Evolutionary conservation across 1,140 invertebrate species (phyloP).

Genomic region (Callitettix versicolor): DNA sequence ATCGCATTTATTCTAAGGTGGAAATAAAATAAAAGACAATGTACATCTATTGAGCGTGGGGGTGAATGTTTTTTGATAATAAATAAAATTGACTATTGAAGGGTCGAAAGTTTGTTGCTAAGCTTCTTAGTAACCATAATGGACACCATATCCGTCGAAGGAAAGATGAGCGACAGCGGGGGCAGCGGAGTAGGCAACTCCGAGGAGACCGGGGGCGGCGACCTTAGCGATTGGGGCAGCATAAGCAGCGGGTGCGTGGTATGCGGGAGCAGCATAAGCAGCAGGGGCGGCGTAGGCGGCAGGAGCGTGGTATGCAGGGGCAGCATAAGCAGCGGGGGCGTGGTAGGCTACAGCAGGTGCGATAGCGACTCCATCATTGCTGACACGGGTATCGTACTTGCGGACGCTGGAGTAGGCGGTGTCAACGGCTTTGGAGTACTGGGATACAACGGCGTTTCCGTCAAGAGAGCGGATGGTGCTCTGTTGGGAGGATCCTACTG

Average conservation of each 20-base stretch:
- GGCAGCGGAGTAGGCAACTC: conserved; percentile 25
- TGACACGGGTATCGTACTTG: conserved; percentile 32
- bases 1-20: no score
- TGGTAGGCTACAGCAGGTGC: conserved; percentile 16
- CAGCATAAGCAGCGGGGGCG: conserved; percentile 17
- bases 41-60: no score
- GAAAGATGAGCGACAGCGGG: conserved; percentile 24
- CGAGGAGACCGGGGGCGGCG: conserved; percentile 21
- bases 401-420: conserved; percentile 31
- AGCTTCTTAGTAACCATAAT: conserved; percentile 26
- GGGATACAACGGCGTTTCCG: conserved; percentile 29
- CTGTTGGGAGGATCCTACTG: conserved; percentile 26
- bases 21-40: no score
- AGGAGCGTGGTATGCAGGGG: conserved; percentile 15
- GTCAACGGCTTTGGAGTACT: conserved; percentile 31
- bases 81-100: no score
- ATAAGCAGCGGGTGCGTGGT: conserved; percentile 10
- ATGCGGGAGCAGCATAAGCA: conserved; percentile 15
- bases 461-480: conserved; percentile 26
- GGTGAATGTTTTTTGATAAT: no score
- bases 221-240: conserved; percentile 19
- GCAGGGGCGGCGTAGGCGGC: conserved; percentile 14
- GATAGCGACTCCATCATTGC: conserved; percentile 24
- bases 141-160: conserved; percentile 27
- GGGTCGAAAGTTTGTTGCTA: no score